These are phyloP conservation scores for Sinocyclocheilus anshuiensis DNA, from an alignment of 2,113 vertebrate genomes.

Conservation along the genomic window DNA sequence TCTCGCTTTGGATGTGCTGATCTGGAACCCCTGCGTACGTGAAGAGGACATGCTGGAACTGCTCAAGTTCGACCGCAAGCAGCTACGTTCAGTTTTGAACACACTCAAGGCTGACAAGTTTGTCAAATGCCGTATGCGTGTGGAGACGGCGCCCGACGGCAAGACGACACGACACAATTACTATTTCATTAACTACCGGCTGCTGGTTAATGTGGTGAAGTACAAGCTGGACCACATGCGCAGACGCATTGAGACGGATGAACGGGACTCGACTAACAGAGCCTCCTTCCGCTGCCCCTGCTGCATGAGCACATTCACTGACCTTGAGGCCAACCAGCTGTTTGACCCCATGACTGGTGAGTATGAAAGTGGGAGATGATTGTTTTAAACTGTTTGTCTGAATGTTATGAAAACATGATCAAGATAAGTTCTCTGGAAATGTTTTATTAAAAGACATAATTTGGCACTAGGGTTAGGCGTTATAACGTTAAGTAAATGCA, in stretches of 20 bases:
- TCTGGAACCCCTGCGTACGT: constrained; percentile 93
- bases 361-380: constrained; percentile 28
- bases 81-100: constrained; percentile 93
- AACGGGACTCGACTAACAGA: constrained; percentile 95
- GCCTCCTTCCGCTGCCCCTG: constrained; percentile 96
- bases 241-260: constrained; percentile 93
- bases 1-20: constrained; percentile 95
- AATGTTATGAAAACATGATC: neutral
- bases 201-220: constrained; percentile 96
- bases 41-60: constrained; percentile 99
- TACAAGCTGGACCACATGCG: constrained; percentile 99
- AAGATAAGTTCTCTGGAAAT: neutral
- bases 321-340: constrained; percentile 96
- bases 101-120: constrained; percentile 97
- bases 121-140: constrained; percentile 96
- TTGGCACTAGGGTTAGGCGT: neutral
- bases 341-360: constrained; percentile 93
- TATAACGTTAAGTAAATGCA: neutral
- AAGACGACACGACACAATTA: constrained; percentile 98
- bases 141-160: constrained; percentile 92
- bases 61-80: constrained; percentile 97
- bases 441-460: neutral
- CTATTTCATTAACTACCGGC: constrained; percentile 97
- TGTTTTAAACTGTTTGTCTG: neutral
- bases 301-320: constrained; percentile 94